These are phyloP conservation scores for Montipora capricornis DNA, from an alignment of 64 coral and sea anemone species.

Conservation along the genomic window DNA sequence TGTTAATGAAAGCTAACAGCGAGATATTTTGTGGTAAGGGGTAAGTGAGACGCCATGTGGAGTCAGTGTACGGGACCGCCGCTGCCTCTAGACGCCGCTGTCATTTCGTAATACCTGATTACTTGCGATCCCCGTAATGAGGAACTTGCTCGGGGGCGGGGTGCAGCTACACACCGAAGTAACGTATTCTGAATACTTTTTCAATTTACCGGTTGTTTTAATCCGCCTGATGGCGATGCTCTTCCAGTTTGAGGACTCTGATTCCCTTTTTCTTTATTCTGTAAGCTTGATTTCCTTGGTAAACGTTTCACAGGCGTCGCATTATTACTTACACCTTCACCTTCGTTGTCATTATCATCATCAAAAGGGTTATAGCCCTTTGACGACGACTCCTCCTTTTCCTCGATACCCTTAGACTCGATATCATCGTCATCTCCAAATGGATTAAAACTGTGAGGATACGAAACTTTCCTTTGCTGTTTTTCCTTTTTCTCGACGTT, in stretches of 20 bases:
- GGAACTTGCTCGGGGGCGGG: too few species aligned
- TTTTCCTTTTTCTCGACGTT: slow-evolving; percentile 39
- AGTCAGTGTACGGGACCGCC: too few species aligned
- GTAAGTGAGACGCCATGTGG: too few species aligned
- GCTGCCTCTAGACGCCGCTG: too few species aligned
- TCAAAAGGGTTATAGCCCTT: slow-evolving; percentile 86
- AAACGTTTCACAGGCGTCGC: background rate
- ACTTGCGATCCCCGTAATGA: too few species aligned
- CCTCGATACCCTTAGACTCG: background rate
- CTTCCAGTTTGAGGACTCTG: background rate
- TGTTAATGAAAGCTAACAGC: too few species aligned
- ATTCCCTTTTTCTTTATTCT: background rate
- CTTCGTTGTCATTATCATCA: slow-evolving; percentile 56
- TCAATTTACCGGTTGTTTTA: slow-evolving; percentile 8
- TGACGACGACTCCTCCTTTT: background rate
- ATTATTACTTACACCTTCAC: background rate
- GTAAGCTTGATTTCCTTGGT: slow-evolving; percentile 10
- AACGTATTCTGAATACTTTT: background rate
- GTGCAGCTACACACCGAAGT: too few species aligned
- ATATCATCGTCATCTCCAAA: slow-evolving; percentile 78
- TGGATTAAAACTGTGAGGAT: slow-evolving; percentile 74
- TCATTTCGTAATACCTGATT: too few species aligned
- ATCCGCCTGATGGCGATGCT: background rate
- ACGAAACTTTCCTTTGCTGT: background rate
- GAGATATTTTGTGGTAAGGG: too few species aligned